Evolutionary conservation across 2,113 vertebrate species (phyloP).

Genomic region (Picathartes gymnocephalus): DNA sequence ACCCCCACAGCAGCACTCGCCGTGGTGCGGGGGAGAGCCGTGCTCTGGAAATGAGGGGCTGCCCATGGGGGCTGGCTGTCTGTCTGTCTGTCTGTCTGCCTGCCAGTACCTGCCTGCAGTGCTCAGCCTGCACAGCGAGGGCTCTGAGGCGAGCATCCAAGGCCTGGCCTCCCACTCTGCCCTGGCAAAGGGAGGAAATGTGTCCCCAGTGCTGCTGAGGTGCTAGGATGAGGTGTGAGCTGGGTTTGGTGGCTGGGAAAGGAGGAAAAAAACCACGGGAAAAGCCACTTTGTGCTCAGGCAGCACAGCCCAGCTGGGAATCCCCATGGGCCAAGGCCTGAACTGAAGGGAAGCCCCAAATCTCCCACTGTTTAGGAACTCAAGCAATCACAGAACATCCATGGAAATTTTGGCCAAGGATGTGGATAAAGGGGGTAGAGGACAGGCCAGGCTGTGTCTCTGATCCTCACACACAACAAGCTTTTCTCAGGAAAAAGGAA

Average conservation of each 20-base stretch:
- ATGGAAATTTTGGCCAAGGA: rapidly evolving
- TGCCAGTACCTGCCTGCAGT: neutral
- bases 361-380: rapidly evolving
- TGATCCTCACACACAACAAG: neutral
- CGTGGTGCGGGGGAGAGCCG: constrained; percentile 8
- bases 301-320: neutral
- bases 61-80: neutral
- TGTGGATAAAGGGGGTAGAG: neutral
- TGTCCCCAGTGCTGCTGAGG: neutral
- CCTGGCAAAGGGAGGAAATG: neutral
- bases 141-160: neutral
- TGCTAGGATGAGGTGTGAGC: neutral
- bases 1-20: neutral
- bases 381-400: neutral
- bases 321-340: neutral
- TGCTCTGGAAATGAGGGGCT: neutral
- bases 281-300: neutral
- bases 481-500: neutral
- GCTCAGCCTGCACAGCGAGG: neutral
- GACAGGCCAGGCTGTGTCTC: neutral
- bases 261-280: neutral
- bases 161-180: neutral
- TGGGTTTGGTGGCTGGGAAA: neutral
- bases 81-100: neutral
- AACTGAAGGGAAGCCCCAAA: neutral